Percentiles rank a stretch among this genome's conserved stretches.
Conservation (phyloP, 2,113 vertebrate species). For the Colius striatus region DNA sequence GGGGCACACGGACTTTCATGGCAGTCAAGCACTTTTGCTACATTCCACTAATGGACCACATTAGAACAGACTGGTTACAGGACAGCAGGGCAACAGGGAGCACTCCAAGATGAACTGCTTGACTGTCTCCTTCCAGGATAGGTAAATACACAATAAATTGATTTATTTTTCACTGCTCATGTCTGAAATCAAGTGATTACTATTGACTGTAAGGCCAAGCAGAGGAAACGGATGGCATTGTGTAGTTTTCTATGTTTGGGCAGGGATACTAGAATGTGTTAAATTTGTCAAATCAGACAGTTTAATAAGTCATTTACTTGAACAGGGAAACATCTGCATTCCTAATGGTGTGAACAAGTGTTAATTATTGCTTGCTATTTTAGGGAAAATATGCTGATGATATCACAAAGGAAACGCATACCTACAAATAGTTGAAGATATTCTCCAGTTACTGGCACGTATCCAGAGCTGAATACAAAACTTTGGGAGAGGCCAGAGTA, state of each 20-base stretch:
- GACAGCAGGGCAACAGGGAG: not conserved
- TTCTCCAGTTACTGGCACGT: conserved; percentile 20
- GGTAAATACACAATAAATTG: not conserved
- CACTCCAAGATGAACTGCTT: not conserved
- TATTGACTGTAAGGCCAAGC: not conserved
- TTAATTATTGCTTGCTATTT: conserved; percentile 69
- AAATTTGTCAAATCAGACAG: conserved; percentile 30
- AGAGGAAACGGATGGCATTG: not conserved
- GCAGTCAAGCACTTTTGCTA: not conserved
- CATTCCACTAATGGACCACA: not conserved
- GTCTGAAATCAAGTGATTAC: not conserved
- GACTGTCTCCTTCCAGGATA: not conserved
- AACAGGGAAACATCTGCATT: conserved; percentile 58
- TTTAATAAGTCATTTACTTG: conserved; percentile 33
- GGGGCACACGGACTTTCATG: not conserved
- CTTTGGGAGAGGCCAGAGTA: conserved; percentile 37
- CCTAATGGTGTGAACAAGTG: conserved; percentile 47
- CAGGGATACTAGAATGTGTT: not conserved
- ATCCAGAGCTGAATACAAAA: conserved; percentile 25
- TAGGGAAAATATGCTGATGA: conserved; percentile 28
- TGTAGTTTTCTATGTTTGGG: not conserved
- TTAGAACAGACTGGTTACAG: not conserved
- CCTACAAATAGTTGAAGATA: conserved; percentile 57
- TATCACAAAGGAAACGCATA: conserved; percentile 71
- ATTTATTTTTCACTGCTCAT: not conserved